A percentile compares a stretch with the other conserved stretches of the same genome.
These are phyloP conservation scores for Eriosoma lanigerum DNA, from an alignment of 1,140 invertebrate species.

Conservation along the genomic window DNA sequence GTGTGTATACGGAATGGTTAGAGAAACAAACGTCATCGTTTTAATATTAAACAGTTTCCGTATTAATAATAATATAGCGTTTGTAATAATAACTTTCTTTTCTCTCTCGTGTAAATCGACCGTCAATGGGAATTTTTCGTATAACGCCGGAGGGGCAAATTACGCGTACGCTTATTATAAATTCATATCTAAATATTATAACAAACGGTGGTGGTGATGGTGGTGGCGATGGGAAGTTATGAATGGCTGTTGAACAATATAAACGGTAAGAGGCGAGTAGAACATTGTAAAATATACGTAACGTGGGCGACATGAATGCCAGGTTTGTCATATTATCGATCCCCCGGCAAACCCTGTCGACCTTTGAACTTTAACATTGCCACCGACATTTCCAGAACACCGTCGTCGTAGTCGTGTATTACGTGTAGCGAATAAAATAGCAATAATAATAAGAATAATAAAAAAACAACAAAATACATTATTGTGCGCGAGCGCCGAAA, in stretches of 20 bases:
- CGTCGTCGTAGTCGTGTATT: neutral
- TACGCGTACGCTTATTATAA: slow-evolving; percentile 20
- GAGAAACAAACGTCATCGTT: too few species aligned
- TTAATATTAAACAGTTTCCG: too few species aligned
- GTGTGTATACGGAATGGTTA: too few species aligned
- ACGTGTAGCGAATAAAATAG: neutral
- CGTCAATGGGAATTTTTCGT: neutral
- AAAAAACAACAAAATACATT: neutral
- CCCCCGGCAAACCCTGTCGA: neutral
- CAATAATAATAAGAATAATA: too few species aligned
- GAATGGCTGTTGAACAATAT: neutral
- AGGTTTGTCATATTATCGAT: slow-evolving; percentile 38
- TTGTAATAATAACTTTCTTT: neutral
- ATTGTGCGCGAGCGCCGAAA: neutral
- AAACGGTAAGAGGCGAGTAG: neutral
- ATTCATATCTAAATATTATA: neutral
- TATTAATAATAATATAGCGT: too few species aligned
- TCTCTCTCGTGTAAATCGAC: neutral
- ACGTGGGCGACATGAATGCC: slow-evolving; percentile 27
- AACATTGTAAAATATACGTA: neutral
- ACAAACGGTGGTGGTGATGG: too few species aligned
- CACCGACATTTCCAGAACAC: neutral
- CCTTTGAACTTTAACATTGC: slow-evolving; percentile 36
- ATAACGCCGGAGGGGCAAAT: neutral
- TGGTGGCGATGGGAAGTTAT: neutral